Evolutionary conservation across 2,113 vertebrate species (phyloP).

Genomic region (Oncorhynchus keta): DNA sequence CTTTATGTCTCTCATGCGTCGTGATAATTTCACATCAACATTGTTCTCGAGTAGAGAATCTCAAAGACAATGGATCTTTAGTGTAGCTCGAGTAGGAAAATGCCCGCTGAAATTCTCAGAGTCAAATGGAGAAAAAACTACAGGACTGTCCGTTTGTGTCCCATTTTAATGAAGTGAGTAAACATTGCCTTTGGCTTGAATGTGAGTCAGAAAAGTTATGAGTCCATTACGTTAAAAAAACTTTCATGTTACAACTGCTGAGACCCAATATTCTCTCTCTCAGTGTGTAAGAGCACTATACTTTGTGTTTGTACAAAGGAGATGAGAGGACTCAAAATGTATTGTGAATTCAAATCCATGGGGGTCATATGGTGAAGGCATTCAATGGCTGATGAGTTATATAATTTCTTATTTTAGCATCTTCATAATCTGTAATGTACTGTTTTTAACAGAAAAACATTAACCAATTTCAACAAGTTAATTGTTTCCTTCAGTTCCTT

Average conservation of each 20-base stretch:
- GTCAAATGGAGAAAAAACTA: slow-evolving; percentile 62
- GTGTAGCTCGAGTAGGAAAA: background rate
- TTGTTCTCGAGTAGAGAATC: slow-evolving; percentile 24
- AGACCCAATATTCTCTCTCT: too few species aligned
- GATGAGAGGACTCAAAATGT: slow-evolving; percentile 26
- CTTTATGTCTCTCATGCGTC: too few species aligned
- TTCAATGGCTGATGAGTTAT: background rate
- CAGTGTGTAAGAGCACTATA: too few species aligned
- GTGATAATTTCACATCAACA: background rate
- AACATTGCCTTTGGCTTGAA: slow-evolving; percentile 58
- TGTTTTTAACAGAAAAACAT: background rate
- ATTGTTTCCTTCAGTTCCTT: background rate
- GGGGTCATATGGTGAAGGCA: background rate
- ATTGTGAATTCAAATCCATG: background rate
- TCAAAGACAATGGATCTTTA: slow-evolving; percentile 17
- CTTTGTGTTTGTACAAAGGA: slow-evolving; percentile 8
- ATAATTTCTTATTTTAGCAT: background rate
- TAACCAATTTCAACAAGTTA: background rate
- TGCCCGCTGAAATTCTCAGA: slow-evolving; percentile 26
- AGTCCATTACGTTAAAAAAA: slow-evolving; percentile 56
- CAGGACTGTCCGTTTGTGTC: slow-evolving; percentile 59
- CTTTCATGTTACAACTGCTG: too few species aligned
- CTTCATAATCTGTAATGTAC: background rate
- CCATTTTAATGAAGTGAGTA: slow-evolving; percentile 70
- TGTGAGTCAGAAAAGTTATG: slow-evolving; percentile 56